Conservation (phyloP, 2,797 vertebrate species). For the Numenius phaeopus region DNA sequence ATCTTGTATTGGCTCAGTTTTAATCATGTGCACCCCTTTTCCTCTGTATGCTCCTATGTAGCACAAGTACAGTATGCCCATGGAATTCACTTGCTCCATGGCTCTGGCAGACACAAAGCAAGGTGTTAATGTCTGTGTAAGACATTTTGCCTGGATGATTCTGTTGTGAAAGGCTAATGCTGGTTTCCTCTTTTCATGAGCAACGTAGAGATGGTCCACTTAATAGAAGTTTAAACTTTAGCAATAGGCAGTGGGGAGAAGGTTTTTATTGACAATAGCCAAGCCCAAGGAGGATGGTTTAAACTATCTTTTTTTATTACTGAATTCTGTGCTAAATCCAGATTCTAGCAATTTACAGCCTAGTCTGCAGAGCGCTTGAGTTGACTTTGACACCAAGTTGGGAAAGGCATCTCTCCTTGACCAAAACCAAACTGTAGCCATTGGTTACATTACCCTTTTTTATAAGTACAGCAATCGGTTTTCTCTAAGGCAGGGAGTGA, state of each 20-base stretch:
- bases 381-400: not conserved
- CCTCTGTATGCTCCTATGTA: not conserved
- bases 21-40: not conserved
- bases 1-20: not conserved
- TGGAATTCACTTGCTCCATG: not conserved
- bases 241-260: not conserved
- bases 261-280: not conserved
- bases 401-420: not conserved
- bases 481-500: not conserved
- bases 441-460: not conserved
- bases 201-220: not conserved
- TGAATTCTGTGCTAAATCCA: not conserved
- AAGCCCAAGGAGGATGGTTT: not conserved
- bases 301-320: not conserved
- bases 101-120: not conserved
- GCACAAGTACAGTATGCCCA: not conserved
- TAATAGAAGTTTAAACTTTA: not conserved
- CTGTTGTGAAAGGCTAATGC: not conserved
- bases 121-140: not conserved
- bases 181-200: not conserved
- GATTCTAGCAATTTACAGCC: not conserved
- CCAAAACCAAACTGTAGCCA: not conserved
- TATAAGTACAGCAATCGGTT: not conserved
- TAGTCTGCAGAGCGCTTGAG: not conserved
- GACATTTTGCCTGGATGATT: not conserved